Percentiles rank a stretch among this genome's conserved stretches.
These are phyloP conservation scores for Palythoa grandis DNA, from an alignment of 92 coral and sea anemone genomes.

Conservation along the genomic window DNA sequence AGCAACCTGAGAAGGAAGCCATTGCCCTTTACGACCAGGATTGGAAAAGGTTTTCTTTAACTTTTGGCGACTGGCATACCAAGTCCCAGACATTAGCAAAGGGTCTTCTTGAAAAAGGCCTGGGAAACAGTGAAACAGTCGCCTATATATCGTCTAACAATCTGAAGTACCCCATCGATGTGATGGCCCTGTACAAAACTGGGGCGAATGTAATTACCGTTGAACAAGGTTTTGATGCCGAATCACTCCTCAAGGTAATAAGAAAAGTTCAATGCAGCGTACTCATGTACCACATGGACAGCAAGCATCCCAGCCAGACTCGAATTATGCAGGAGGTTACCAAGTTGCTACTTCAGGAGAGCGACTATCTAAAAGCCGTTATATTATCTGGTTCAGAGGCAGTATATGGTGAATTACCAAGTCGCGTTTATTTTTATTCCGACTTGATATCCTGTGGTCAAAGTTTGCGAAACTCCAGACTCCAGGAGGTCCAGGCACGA, in stretches of 20 bases:
- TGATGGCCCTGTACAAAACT: slow-evolving; percentile 17
- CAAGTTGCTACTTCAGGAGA: neutral
- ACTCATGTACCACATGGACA: neutral
- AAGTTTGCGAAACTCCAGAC: neutral
- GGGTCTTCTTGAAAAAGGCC: slow-evolving; percentile 21
- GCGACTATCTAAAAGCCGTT: neutral
- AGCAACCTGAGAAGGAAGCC: slow-evolving; percentile 19
- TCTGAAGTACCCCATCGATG: neutral
- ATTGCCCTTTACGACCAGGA: slow-evolving; percentile 14
- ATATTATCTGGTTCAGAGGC: neutral
- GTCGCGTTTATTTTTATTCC: slow-evolving; percentile 9
- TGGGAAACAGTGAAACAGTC: slow-evolving; percentile 9
- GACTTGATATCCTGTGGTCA: neutral
- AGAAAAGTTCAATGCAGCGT: neutral
- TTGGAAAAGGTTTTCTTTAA: neutral
- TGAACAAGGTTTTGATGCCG: neutral
- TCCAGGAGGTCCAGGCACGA: neutral
- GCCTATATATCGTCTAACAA: slow-evolving; percentile 10
- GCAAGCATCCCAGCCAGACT: neutral
- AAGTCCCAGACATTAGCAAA: slow-evolving; percentile 25
- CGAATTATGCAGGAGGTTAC: neutral
- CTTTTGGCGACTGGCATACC: slow-evolving; percentile 17
- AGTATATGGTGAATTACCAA: neutral
- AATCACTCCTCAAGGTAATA: neutral
- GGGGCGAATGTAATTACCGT: slow-evolving; percentile 15